phyloP scores from a whole-genome alignment of 2,113 vertebrate species.

The Melanerpes formicivorus region DNA sequence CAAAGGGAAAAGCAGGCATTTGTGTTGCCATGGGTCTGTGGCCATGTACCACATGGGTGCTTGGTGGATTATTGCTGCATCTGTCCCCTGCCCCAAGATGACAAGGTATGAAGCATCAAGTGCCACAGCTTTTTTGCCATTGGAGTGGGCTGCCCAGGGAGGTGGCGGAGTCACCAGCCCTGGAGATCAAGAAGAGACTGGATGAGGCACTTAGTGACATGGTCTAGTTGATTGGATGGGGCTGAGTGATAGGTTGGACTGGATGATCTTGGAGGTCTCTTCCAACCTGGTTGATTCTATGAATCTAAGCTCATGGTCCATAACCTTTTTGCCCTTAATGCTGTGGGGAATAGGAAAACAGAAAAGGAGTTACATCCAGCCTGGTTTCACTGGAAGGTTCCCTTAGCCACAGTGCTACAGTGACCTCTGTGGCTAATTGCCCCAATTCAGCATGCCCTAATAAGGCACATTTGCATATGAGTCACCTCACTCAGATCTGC shows the following conservation, averaged over 20 bases:
- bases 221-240: too few relatives aligned
- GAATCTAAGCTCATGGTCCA: not conserved
- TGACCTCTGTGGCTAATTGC: not conserved
- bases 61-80: not conserved
- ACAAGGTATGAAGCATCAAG: not conserved
- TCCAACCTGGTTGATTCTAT: too few relatives aligned
- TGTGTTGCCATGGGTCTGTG: not conserved
- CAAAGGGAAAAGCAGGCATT: not conserved
- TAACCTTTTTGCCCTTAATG: not conserved
- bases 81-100: not conserved
- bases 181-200: too few relatives aligned
- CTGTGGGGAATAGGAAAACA: not conserved
- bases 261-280: too few relatives aligned
- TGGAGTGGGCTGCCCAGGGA: too few relatives aligned
- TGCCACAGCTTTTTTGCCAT: not conserved
- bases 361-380: not conserved
- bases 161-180: too few relatives aligned
- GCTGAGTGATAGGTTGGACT: too few relatives aligned
- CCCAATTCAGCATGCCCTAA: not conserved
- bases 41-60: accelerated
- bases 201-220: too few relatives aligned
- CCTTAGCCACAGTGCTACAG: not conserved
- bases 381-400: not conserved
- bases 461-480: not conserved
- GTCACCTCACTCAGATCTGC: not conserved